phyloP scores from a whole-genome alignment of 2,113 vertebrate species.

The Typhlomys cinereus region DNA sequence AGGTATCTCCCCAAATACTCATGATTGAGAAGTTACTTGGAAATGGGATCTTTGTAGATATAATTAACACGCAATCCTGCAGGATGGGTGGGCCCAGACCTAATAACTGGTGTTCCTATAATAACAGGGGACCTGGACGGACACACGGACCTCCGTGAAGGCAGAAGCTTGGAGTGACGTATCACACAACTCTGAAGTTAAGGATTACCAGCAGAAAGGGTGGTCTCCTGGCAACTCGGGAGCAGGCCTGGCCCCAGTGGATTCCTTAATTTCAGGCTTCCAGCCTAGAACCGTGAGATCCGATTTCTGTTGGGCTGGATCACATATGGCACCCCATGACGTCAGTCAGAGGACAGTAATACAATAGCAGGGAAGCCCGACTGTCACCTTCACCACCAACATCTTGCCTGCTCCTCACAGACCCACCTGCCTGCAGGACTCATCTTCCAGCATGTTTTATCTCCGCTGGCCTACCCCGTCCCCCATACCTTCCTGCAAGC shows the following conservation, averaged over 20 bases:
- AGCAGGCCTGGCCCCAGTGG: rapidly evolving
- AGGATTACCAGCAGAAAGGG: not conserved
- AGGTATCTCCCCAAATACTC: not conserved
- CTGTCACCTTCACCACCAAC: not conserved
- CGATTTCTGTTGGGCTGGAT: not conserved
- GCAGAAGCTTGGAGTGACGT: not conserved
- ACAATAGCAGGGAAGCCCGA: rapidly evolving
- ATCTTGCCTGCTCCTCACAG: not conserved
- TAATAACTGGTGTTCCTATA: not conserved
- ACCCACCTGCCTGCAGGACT: not conserved
- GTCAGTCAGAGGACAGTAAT: not conserved
- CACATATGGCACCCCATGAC: not conserved
- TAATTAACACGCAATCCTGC: not conserved
- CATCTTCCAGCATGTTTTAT: not conserved
- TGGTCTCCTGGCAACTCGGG: not conserved
- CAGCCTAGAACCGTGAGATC: not conserved
- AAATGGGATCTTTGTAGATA: not conserved
- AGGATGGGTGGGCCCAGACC: not conserved
- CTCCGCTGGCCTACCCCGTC: not conserved
- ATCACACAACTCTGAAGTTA: not conserved
- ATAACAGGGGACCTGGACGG: not conserved
- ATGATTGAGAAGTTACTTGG: not conserved
- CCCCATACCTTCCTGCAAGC: not conserved
- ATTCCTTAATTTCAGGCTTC: not conserved
- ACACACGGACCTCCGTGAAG: not conserved